These are phyloP conservation scores for Drosophila lutescens DNA, from an alignment of 2,888 invertebrate species.

Conservation along the genomic window DNA sequence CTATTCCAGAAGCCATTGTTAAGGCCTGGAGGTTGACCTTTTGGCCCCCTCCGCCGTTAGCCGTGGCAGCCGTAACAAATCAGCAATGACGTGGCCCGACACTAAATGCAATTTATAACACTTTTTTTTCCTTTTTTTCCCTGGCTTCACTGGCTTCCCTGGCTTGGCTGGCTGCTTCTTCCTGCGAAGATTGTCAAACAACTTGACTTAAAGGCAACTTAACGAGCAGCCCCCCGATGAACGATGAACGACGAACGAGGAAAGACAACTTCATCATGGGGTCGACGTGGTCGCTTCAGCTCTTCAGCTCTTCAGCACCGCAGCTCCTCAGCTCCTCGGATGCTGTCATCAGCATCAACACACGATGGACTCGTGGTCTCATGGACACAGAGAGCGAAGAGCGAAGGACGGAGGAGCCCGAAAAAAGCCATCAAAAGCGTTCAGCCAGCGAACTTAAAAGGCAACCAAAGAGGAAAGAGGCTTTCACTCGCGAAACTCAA, in stretches of 20 bases:
- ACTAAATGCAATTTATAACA: constrained; percentile 79
- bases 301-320: constrained; percentile 5
- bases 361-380: constrained; percentile 45
- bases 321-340: not conserved
- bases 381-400: constrained; percentile 2
- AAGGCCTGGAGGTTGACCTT: constrained; percentile 52
- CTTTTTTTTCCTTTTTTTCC: constrained; percentile 47
- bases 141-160: constrained; percentile 5
- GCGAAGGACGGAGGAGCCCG: constrained; percentile 33
- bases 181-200: constrained; percentile 70
- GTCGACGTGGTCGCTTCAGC: constrained; percentile 28
- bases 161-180: constrained; percentile 1
- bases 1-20: constrained; percentile 33
- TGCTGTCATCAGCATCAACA: constrained; percentile 70
- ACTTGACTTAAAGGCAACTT: constrained; percentile 75
- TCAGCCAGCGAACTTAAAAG: constrained; percentile 60
- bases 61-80: constrained; percentile 71
- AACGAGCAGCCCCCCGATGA: constrained; percentile 66
- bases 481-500: not conserved
- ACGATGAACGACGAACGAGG: constrained; percentile 50
- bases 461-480: constrained; percentile 45
- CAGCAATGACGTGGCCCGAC: constrained; percentile 73
- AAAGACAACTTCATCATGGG: constrained; percentile 73
- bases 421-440: constrained; percentile 70
- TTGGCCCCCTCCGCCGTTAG: constrained; percentile 34